Base-by-base conservation (phyloP, 2,888 invertebrate species). In the Polyommatus icarus region DNA sequence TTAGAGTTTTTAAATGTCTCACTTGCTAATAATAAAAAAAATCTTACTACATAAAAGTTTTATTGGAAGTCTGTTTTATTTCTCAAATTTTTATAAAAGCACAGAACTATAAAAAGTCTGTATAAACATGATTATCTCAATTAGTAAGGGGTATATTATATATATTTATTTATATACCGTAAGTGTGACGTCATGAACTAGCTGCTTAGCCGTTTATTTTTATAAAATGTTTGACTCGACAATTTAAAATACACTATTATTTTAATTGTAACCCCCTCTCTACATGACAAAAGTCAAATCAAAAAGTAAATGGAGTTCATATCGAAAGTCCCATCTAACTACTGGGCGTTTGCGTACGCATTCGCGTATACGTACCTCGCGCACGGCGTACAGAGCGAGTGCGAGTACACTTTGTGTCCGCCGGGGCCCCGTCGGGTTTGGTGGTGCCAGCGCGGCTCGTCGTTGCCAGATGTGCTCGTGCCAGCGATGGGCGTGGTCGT, bases 381-480 rank as follows among this genome's bases (percentile, higher is more conserved):
- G 88, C 96, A 96, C 57, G 96, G 95, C 83, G 95, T 95, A 90
- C 97, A 97, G 50, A 97, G 92, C 87, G 95, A 95, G 86, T 94
- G 94, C 79, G 94, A 94, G 88, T 94, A 94, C 24, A 93, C 88
- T 85, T 93, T 91, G 85, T 94, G 94, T 1, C 94, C 94, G 82
- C 92, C 92, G 78, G 92, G 93, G 46, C 91, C 90, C 79, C 93
- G 92, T 81, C 89, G 88, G 82, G 92, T 93, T 87, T 94, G 94
- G 87, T 94, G 94, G 84, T 94, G 94, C 94, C 94, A 94, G 29
- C 79, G 81, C 76, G 82, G 84, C 82, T 80, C 82, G 79, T 83
- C 83, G 18, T 54, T 54, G 54, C 54, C 54, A 54, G 54, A 46
- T 12, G 46, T 12, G 83, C 81, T 81, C 83, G 79, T 80, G 80